A percentile compares a stretch with the other conserved stretches of the same genome.
phyloP scores from a whole-genome alignment of 2,113 vertebrate genomes.

The Alligator mississippiensis region DNA sequence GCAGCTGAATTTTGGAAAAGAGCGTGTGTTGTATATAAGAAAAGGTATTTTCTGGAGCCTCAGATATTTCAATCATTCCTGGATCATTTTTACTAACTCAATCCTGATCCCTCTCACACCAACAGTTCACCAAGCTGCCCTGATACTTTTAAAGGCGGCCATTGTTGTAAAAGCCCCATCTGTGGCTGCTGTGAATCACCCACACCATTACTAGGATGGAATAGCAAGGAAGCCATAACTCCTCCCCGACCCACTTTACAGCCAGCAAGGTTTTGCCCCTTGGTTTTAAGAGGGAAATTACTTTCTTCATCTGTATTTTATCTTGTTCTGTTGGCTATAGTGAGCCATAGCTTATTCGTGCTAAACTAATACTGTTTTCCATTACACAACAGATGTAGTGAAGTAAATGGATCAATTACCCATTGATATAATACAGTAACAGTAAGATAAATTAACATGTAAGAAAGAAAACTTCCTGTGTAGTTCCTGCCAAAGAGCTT shows the following conservation, averaged over 20 bases:
- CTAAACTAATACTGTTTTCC: not conserved
- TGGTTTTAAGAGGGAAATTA: not conserved
- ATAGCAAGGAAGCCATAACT: not conserved
- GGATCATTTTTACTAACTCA: not conserved
- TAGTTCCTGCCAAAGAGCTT: not conserved
- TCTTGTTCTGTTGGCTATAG: not conserved
- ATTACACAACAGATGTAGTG: not conserved
- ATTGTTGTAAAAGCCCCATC: not conserved
- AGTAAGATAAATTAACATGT: not conserved
- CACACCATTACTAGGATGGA: not conserved
- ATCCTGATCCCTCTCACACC: not conserved
- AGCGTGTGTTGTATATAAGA: no score
- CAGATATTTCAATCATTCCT: not conserved
- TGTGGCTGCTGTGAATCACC: not conserved
- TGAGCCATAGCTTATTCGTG: not conserved
- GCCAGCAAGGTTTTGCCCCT: rapidly evolving
- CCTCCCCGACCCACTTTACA: rapidly evolving
- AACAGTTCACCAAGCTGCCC: not conserved
- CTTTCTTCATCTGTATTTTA: not conserved
- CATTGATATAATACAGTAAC: not conserved
- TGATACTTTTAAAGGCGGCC: not conserved
- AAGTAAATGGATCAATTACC: not conserved
- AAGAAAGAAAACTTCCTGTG: not conserved
- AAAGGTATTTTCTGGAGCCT: not conserved
- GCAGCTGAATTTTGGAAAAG: no score